Evolutionary conservation across 2,888 invertebrate genomes (phyloP), one percentile per base, ranked within the genome.

Genomic region (Micoletzkya japonica): DNA sequence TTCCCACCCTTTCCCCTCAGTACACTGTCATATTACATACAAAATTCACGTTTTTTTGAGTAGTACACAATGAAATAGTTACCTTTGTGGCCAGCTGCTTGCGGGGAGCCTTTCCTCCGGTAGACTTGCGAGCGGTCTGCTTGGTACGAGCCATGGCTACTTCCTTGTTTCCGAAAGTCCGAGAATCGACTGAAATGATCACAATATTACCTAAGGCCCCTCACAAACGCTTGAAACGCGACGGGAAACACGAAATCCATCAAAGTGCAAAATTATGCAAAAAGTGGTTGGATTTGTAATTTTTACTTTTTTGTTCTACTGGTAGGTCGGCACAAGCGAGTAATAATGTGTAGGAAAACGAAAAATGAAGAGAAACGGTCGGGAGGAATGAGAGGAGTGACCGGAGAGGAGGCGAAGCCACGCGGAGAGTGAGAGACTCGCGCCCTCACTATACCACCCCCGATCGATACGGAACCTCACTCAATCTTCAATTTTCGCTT

Each of bases 41-140:
- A n/a, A n/a, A n/a, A n/a, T n/a, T n/a, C n/a, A n/a, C n/a, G n/a
- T n/a, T n/a, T n/a, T n/a, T n/a, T n/a, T n/a, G n/a, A n/a, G n/a
- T n/a, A n/a, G n/a, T n/a, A n/a, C n/a, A n/a, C n/a, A n/a, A n/a
- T n/a, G n/a, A n/a, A 57, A 10, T 6, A 2, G 4, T 58, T 56
- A 75, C 77, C 77, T 85, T 85, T 61, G 85, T 85, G 59, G 85
- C 85, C 57, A 81, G 75, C 74, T 80, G 80, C 74, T 80, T 80
- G 66, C 80, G 76, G 56, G 80, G 80, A 72, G 80, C 80, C 73
- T 80, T 80, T 77, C 80, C 80, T 79, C 80, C 80, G 67, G 80
- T 80, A 3, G 80, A 80, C 63, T 80, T 80, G 67, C 80, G 78
- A 20, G 80, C 80, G 70, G 80, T 80, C 76, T 80, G 80, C 78